Conservation (phyloP, 2,888 invertebrate species). For the Elegia similella region DNA sequence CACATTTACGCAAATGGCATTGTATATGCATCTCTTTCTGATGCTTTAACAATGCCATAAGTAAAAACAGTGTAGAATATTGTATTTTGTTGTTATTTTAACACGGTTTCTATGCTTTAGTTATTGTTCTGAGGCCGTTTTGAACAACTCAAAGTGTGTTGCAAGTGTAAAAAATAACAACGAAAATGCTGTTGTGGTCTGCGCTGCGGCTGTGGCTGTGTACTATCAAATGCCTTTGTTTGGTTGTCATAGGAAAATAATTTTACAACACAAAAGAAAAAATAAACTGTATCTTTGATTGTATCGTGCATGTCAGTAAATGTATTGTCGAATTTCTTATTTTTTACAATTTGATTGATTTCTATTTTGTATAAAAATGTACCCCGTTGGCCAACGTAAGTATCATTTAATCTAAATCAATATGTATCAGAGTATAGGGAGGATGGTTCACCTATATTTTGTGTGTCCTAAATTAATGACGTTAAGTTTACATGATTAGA, state of each 20-base stretch:
- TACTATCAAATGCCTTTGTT: not conserved
- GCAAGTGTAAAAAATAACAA: no score
- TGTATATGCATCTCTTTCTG: no score
- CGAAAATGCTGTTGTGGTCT: no score
- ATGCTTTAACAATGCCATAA: no score
- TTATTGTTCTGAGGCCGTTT: no score
- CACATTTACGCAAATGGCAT: no score
- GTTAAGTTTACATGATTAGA: constrained; percentile 18
- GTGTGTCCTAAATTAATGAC: constrained; percentile 58
- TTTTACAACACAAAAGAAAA: constrained; percentile 24
- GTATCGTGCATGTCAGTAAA: constrained; percentile 19
- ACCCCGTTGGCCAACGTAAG: constrained; percentile 78
- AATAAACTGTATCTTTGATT: not conserved
- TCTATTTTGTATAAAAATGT: constrained; percentile 58
- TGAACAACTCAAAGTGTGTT: no score
- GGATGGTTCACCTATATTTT: constrained; percentile 45
- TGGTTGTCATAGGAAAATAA: not conserved
- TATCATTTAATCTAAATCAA: constrained; percentile 30
- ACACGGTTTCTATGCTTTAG: no score
- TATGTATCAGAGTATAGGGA: not conserved
- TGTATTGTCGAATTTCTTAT: constrained; percentile 41
- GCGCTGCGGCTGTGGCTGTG: not conserved
- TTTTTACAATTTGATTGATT: constrained; percentile 56
- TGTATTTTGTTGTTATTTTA: no score
- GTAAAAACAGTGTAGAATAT: no score